Percentiles rank a stretch among this genome's conserved stretches.
Conservation (phyloP, 2,888 invertebrate species). For the Gonocerus acuteangulatus region DNA sequence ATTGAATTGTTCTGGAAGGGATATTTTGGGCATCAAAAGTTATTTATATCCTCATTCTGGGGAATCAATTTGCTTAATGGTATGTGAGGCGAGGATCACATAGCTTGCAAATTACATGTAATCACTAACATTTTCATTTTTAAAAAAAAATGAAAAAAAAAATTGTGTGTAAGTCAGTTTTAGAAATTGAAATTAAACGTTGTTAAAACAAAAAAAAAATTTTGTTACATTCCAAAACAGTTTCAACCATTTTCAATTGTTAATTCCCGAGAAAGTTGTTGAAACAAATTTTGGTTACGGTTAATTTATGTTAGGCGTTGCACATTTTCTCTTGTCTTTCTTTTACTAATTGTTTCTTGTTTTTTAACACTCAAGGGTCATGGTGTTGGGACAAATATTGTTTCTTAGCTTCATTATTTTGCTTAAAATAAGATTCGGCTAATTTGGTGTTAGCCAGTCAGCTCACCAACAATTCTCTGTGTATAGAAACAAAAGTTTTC, state of each 20-base stretch:
- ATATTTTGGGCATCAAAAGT: conserved; percentile 37
- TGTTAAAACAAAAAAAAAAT: conserved; percentile 18
- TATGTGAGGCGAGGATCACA: conserved; percentile 34
- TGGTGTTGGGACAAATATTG: conserved; percentile 35
- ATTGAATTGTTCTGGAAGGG: conserved; percentile 34
- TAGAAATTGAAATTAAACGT: conserved; percentile 14
- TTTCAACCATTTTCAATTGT: conserved; percentile 25
- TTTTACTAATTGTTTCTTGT: conserved; percentile 30
- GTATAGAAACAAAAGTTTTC: conserved; percentile 22
- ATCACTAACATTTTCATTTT: conserved; percentile 15
- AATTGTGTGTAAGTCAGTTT: conserved; percentile 24
- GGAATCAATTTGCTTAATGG: conserved; percentile 20
- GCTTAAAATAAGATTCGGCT: conserved; percentile 31
- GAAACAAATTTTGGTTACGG: conserved; percentile 33
- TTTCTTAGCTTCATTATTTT: conserved; percentile 37
- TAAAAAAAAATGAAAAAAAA: conserved; percentile 11
- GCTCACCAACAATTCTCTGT: conserved; percentile 18
- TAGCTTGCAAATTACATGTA: conserved; percentile 24
- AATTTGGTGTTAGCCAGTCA: conserved; percentile 11
- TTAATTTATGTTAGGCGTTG: conserved; percentile 24
- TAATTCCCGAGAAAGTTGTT: conserved; percentile 24
- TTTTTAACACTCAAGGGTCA: conserved; percentile 34
- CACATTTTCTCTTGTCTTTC: conserved; percentile 31
- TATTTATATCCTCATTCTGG: conserved; percentile 21
- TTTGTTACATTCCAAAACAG: conserved; percentile 33